Base-by-base conservation (phyloP, 2,888 invertebrate species). In the Dusona sp. region DNA sequence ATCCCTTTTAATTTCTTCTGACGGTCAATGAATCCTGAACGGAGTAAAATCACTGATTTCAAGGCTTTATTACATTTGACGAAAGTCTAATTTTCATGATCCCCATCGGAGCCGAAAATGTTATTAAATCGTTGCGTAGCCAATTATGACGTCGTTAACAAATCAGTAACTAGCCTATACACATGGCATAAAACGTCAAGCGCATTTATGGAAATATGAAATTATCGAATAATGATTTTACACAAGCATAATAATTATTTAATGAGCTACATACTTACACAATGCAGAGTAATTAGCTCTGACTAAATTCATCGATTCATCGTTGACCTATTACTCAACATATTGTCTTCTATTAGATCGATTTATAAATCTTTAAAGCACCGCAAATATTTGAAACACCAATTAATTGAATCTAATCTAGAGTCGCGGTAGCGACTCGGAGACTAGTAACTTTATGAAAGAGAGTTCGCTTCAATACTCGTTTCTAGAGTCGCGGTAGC, bases 71-170 rank as follows among this genome's bases (percentile, higher is more conserved):
- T 64, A 64, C 48, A 22, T 36, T 36, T 45, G 57, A 64, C 42
- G 42, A 68, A 38, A 33, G 29, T 38, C n/a, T 16, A 38, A 74
- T 70, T 61, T 16, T 29, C 61, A 29, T 61, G 25, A 84, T 84
- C 29, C 36, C 65, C 61, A 29, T 75, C n/a, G 16, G 11, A 25
- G 57, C 7, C 42, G 13, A 38, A 48, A 48, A 16, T 33, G 42
- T 19, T 75, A 42, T 70, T 64, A 74, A 57, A 25, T 74, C 33
- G 70, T 65, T 80, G 36, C 36, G 42, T 68, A 64, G 75, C 42
- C 42, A 79, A 79, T 84, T 75, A 64, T 38, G 6, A 19, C 38
- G 42, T 33, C 64, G 68, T 42, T 22, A 38, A 68, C 70, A n/a
- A 29, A 9, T 29, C 8, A 33, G n/a, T n/a, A n/a, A n/a, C n/a